A percentile compares a stretch with the other conserved stretches of the same genome.
Evolutionary conservation across 2,113 vertebrate species (phyloP).

Genomic region (Mus pahari): DNA sequence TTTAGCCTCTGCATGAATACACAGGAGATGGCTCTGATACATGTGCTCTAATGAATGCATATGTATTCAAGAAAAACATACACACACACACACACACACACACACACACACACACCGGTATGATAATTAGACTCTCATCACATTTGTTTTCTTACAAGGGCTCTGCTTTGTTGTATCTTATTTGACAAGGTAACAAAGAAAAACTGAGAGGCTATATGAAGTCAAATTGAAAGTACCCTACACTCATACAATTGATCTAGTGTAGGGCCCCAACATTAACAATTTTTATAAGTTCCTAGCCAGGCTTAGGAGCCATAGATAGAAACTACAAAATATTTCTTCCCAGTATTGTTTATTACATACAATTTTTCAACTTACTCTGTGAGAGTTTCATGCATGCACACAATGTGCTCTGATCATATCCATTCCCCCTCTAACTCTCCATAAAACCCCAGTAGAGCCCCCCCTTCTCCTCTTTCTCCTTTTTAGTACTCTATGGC

Average conservation of each 20-base stretch:
- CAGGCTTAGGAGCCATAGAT: neutral
- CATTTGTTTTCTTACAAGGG: neutral
- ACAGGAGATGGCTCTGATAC: neutral
- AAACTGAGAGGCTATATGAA: neutral
- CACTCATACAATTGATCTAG: neutral
- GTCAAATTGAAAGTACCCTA: neutral
- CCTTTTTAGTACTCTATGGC: neutral
- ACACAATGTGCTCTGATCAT: neutral
- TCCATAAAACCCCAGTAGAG: too few relatives aligned
- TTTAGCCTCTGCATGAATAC: neutral
- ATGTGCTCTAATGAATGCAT: neutral
- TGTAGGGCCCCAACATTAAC: neutral
- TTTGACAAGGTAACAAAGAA: neutral
- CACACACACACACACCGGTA: neutral
- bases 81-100: neutral
- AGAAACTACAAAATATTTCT: neutral
- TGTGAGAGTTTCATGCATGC: neutral
- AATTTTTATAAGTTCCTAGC: neutral
- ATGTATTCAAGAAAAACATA: neutral
- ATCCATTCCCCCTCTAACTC: neutral
- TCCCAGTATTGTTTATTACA: neutral
- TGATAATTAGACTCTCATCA: slow-evolving; percentile 2
- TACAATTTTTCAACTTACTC: neutral
- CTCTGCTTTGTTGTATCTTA: neutral
- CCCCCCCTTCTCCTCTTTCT: too few relatives aligned